Evolutionary conservation across 2,113 vertebrate genomes (phyloP), one percentile per base, ranked within the genome.

Genomic region (Tautogolabrus adspersus): DNA sequence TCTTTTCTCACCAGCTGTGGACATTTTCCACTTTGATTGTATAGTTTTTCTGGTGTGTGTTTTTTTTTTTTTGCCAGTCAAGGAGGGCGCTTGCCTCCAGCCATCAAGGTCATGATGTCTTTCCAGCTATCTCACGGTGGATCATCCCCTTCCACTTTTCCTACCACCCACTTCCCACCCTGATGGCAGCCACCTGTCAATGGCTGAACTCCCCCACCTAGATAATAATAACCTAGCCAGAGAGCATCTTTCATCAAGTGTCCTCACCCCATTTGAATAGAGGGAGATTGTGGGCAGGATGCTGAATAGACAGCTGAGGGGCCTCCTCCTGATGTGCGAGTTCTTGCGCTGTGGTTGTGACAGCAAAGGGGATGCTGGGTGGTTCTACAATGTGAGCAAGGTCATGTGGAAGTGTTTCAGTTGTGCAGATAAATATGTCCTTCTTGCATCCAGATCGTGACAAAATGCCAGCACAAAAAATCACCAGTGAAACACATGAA

Each of bases 221-320:
- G 73, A 86, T 91, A 87, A 89, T 89, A 58, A 92, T 87, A 89
- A 81, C 71, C 74, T 80, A 68, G 79, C 63, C 75, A 59, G 72
- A 75, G 37, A 71, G 61, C 23, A 63, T 65, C 64, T 76, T 89
- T 85, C 76, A 85, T 83, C 81, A 80, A 78, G 62, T 75, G 69
- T 68, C 78, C 60, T 81, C 9, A 8, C 67, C 79, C 75, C 49
- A 83, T 88, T 89, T 87, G 71, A 81, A 79, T 87, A 72, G 15
- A 77, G 63, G 18, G 57, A 73, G 62, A 76, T 76, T 83, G 58
- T 63, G 63, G 69, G 19, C 54, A 38, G 75, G 79, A 57, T 55
- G 16, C 18, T 21, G 64, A 86, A 68, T 8, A 60, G 86, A 67
- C 65, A 63, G 75, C 77, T 34, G 38, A 78, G 70, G 57, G 54